These are phyloP conservation scores for Laticauda laticaudata DNA, from an alignment of 2,113 vertebrate species.

Conservation along the genomic window DNA sequence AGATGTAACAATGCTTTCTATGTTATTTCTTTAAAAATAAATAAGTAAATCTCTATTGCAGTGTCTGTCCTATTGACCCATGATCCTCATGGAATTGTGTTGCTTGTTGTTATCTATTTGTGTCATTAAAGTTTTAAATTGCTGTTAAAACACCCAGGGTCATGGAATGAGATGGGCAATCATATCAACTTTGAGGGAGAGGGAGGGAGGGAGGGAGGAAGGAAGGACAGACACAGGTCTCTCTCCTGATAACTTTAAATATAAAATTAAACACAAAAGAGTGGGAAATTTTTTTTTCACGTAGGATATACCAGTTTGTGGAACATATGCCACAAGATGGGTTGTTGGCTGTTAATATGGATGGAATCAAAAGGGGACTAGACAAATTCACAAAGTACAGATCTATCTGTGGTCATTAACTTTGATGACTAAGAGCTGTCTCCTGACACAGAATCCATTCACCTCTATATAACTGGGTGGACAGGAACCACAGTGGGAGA, in stretches of 20 bases:
- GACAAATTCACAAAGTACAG: neutral
- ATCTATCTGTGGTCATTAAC: neutral
- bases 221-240: neutral
- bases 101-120: neutral
- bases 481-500: neutral
- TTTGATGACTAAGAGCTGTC: neutral
- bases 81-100: neutral
- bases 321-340: neutral
- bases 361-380: neutral
- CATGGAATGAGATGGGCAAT: neutral
- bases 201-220: neutral
- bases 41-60: neutral
- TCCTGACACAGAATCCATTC: neutral
- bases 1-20: neutral
- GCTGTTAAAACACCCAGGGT: neutral
- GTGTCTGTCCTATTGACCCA: neutral
- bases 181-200: neutral
- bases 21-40: neutral
- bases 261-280: neutral
- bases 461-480: neutral
- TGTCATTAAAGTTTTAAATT: neutral
- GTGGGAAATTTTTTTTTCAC: neutral
- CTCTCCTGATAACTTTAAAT: neutral
- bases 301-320: neutral
- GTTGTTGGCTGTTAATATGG: neutral